Evolutionary conservation across 2,888 invertebrate species (phyloP).

Genomic region (Melanotus villosus): DNA sequence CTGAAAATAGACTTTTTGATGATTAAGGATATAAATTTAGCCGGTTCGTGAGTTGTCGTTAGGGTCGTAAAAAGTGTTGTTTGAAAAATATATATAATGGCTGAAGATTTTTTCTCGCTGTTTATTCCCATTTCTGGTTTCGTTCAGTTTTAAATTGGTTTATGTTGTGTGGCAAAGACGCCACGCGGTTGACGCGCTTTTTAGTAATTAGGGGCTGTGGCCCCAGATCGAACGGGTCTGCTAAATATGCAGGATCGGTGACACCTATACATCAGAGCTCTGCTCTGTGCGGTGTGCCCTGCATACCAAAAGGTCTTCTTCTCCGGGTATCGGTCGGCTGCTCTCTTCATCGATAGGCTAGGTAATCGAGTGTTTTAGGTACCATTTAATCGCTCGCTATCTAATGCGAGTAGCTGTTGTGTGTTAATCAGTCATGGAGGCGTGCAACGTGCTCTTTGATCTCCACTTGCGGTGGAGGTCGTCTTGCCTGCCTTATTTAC

Average conservation of each 20-base stretch:
- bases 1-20: too few relatives aligned
- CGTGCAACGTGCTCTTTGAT: constrained; percentile 61
- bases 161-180: constrained; percentile 27
- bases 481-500: constrained; percentile 56
- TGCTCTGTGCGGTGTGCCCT: constrained; percentile 48
- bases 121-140: constrained; percentile 1
- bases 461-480: constrained; percentile 49
- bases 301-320: constrained; percentile 58
- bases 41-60: too few relatives aligned
- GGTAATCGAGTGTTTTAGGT: constrained; percentile 57
- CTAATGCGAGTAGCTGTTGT: constrained; percentile 58
- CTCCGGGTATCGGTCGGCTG: constrained; percentile 19
- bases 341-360: constrained; percentile 42
- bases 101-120: constrained; percentile 10
- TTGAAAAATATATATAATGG: constrained; percentile 8
- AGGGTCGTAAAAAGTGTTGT: background rate
- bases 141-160: constrained; percentile 25
- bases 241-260: constrained; percentile 65
- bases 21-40: too few relatives aligned
- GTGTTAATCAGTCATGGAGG: constrained; percentile 60
- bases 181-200: constrained; percentile 22
- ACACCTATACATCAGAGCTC: constrained; percentile 64
- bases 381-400: constrained; percentile 57
- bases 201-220: constrained; percentile 33
- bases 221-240: constrained; percentile 52